Evolutionary conservation across 1,140 invertebrate genomes (phyloP).

Genomic region (Procambarus virginalis): DNA sequence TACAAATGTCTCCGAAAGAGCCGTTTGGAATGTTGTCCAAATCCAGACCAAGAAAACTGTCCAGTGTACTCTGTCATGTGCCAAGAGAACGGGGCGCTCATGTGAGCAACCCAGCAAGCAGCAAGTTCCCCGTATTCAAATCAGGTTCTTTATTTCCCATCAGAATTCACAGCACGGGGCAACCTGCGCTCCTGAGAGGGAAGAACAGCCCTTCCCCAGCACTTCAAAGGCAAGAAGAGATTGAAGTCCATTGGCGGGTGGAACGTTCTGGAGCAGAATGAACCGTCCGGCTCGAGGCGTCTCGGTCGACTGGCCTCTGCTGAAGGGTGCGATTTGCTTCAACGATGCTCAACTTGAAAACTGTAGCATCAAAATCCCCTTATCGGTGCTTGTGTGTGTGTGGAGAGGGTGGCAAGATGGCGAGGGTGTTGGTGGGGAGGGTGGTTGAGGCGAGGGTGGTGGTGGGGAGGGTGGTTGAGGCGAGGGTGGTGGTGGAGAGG

Average conservation of each 20-base stretch:
- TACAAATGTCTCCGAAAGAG: no score
- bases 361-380: background rate
- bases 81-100: no score
- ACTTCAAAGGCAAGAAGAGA: background rate
- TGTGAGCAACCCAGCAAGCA: background rate
- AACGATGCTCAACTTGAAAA: background rate
- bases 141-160: constrained; percentile 10
- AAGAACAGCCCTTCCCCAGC: background rate
- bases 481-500: background rate
- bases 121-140: constrained; percentile 21
- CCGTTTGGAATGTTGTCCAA: no score
- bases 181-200: constrained; percentile 2
- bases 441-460: background rate
- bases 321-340: background rate
- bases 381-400: background rate
- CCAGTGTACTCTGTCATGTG: no score
- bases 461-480: no score
- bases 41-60: no score
- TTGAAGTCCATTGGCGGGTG: background rate
- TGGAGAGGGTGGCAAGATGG: background rate
- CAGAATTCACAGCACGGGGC: constrained; percentile 18
- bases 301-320: background rate
- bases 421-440: background rate
- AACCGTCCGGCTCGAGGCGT: background rate
- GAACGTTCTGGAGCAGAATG: background rate